Percentiles rank a stretch among this genome's conserved stretches.
Conservation (phyloP, 2,113 vertebrate species). For the Oxygymnocypris stewartii region DNA sequence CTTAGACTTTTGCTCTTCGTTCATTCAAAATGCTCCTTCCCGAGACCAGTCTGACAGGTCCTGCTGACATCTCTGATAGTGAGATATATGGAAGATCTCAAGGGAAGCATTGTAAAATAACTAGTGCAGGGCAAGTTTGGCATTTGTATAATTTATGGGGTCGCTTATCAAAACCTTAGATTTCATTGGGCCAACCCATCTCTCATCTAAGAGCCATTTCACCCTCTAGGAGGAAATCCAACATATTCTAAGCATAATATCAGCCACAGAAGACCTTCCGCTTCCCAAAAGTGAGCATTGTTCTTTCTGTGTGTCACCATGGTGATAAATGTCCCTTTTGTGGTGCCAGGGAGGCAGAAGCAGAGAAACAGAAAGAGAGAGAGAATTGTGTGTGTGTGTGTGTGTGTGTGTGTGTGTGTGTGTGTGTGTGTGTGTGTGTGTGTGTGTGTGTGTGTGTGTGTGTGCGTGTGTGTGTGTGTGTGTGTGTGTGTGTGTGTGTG, state of each 20-base stretch:
- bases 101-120: constrained; percentile 10
- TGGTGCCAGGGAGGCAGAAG: constrained; percentile 54
- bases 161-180: constrained; percentile 34
- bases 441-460: no score
- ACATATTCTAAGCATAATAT: constrained; percentile 58
- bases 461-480: no score
- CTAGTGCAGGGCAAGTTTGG: background rate
- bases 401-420: constrained; percentile 34
- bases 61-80: constrained; percentile 18
- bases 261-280: constrained; percentile 58
- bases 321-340: constrained; percentile 61
- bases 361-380: constrained; percentile 22
- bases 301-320: constrained; percentile 57
- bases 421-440: background rate
- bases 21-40: background rate
- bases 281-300: constrained; percentile 59
- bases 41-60: constrained; percentile 1
- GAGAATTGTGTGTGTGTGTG: background rate
- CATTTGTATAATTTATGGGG: constrained; percentile 8
- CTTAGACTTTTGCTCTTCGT: background rate
- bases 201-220: constrained; percentile 27
- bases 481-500: no score
- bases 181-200: constrained; percentile 37
- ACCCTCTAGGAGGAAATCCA: constrained; percentile 51
- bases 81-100: constrained; percentile 3